A percentile compares a stretch with the other conserved stretches of the same genome.
Conservation (phyloP, 2,113 vertebrate species). For the Sus scrofa region DNA sequence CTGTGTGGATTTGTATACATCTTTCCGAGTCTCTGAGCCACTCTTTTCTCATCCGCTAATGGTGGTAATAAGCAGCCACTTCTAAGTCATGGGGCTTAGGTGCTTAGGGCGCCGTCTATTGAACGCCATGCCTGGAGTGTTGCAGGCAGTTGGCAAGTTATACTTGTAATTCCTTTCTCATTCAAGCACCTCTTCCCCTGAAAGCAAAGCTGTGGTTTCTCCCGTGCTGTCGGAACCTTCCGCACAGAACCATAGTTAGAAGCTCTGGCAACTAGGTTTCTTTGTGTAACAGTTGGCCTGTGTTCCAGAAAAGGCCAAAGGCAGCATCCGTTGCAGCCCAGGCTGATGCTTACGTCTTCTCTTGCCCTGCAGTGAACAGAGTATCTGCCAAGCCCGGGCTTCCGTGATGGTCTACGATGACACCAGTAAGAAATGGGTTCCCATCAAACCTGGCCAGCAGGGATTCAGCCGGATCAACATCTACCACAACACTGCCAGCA, state of each 20-base stretch:
- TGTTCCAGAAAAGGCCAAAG: not conserved
- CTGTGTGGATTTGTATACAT: not conserved
- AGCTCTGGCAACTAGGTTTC: not conserved
- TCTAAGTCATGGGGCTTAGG: not conserved
- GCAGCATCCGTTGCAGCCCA: not conserved
- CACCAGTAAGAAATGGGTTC: slow-evolving; percentile 99
- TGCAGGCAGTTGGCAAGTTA: not conserved
- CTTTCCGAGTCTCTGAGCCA: not conserved
- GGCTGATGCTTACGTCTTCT: slow-evolving; percentile 3
- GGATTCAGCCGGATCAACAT: slow-evolving; percentile 99
- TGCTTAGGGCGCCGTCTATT: not conserved
- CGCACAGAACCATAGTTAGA: not conserved
- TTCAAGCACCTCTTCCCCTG: not conserved
- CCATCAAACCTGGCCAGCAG: slow-evolving; percentile 98
- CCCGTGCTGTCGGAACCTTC: not conserved
- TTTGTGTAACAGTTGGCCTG: not conserved
- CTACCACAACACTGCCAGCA: slow-evolving; percentile 98
- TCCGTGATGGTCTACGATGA: slow-evolving; percentile 99
- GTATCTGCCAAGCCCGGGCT: slow-evolving; percentile 99
- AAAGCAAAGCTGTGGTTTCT: not conserved
- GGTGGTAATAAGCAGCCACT: not conserved
- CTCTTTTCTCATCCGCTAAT: not conserved
- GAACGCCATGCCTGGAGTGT: not conserved
- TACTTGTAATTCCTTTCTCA: not conserved
- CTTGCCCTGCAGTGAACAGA: slow-evolving; percentile 94